Evolutionary conservation across 2,113 vertebrate genomes (phyloP).

Genomic region (Channa argus): DNA sequence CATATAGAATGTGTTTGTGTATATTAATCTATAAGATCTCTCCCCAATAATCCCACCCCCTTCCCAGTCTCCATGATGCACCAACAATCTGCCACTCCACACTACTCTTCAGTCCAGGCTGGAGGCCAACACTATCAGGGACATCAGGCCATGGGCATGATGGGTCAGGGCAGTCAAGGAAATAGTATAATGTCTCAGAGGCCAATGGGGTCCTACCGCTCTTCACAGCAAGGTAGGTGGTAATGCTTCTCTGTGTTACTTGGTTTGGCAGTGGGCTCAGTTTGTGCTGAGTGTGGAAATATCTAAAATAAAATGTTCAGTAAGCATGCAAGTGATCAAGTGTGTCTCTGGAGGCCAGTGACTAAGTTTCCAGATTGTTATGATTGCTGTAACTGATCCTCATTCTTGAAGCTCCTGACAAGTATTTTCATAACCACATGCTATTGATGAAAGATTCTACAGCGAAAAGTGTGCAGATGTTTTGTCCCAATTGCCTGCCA

Average conservation of each 20-base stretch:
- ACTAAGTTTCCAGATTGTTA: not conserved
- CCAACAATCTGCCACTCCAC: slow-evolving; percentile 91
- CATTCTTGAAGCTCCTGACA: not conserved
- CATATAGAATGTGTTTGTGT: slow-evolving; percentile 12
- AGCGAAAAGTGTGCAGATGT: not conserved
- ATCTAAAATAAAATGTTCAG: not conserved
- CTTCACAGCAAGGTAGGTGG: slow-evolving; percentile 92
- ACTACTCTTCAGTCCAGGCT: slow-evolving; percentile 89
- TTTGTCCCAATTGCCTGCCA: slow-evolving; percentile 21
- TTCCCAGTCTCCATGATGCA: slow-evolving; percentile 94
- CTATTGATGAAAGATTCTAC: slow-evolving; percentile 12
- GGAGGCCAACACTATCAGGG: slow-evolving; percentile 94
- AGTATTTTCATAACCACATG: not conserved
- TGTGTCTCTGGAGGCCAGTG: not conserved
- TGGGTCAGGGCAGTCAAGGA: slow-evolving; percentile 91
- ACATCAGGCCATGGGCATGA: slow-evolving; percentile 91
- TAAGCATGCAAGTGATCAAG: not conserved
- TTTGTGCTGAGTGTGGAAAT: not conserved
- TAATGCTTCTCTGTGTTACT: not conserved
- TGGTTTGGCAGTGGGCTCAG: slow-evolving; percentile 1
- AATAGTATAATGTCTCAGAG: slow-evolving; percentile 92
- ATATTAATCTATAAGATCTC: slow-evolving; percentile 61
- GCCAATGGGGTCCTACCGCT: slow-evolving; percentile 91
- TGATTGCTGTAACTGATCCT: not conserved
- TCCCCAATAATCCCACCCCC: slow-evolving; percentile 55